These are phyloP conservation scores for Augiades crinisus DNA, from an alignment of 2,888 invertebrate species.

Conservation along the genomic window DNA sequence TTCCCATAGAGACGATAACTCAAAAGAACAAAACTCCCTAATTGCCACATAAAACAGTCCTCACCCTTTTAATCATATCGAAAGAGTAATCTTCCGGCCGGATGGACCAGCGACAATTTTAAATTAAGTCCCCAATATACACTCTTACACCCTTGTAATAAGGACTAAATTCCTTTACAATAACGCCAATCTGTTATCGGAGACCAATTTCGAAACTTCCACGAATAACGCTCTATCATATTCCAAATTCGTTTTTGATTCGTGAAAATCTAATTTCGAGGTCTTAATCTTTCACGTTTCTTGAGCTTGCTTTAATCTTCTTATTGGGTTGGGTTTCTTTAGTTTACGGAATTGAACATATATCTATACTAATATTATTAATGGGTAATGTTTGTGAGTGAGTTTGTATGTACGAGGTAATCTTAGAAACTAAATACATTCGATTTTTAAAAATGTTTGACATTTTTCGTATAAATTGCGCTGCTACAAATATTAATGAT, in stretches of 20 bases:
- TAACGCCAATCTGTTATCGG: constrained; percentile 42
- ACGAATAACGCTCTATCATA: constrained; percentile 70
- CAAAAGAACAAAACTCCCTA: constrained; percentile 65
- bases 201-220: constrained; percentile 62
- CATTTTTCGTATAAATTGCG: too few relatives aligned
- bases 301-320: constrained; percentile 55
- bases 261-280: constrained; percentile 70
- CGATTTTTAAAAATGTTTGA: too few relatives aligned
- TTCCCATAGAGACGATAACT: constrained; percentile 51
- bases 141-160: constrained; percentile 40
- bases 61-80: constrained; percentile 80
- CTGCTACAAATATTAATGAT: too few relatives aligned
- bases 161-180: constrained; percentile 41
- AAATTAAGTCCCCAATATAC: constrained; percentile 37
- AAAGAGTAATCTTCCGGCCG: constrained; percentile 78
- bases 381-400: too few relatives aligned
- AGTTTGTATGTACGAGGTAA: too few relatives aligned
- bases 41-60: constrained; percentile 77
- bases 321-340: constrained; percentile 41
- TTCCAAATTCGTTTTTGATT: constrained; percentile 76
- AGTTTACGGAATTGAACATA: not conserved
- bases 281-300: constrained; percentile 52
- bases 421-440: too few relatives aligned
- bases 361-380: not conserved
- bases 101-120: constrained; percentile 56